phyloP scores from a whole-genome alignment of 2,888 invertebrate genomes.

The Hemithea aestivaria region DNA sequence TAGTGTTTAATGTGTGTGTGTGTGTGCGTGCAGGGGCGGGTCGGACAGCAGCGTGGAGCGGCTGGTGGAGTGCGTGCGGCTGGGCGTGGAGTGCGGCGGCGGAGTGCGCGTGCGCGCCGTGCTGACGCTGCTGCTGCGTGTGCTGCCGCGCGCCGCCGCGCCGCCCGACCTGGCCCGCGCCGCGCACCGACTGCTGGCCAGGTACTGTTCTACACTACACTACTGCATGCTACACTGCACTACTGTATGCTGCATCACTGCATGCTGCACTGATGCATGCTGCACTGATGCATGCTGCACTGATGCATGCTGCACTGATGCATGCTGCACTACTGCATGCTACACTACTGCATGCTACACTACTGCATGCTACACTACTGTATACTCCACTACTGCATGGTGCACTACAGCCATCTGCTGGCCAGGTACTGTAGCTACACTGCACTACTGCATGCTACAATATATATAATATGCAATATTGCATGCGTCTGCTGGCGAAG shows the following conservation, averaged over 20 bases:
- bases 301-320: too few species aligned
- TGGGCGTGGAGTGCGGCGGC: slow-evolving; percentile 71
- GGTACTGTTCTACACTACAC: slow-evolving; percentile 19
- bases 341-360: too few species aligned
- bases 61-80: slow-evolving; percentile 69
- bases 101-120: slow-evolving; percentile 64
- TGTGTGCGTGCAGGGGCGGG: slow-evolving; percentile 56
- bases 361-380: slow-evolving; percentile 9
- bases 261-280: too few species aligned
- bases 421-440: too few species aligned
- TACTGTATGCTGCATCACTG: too few species aligned
- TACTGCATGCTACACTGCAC: too few species aligned
- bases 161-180: slow-evolving; percentile 60
- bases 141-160: slow-evolving; percentile 45
- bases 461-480: too few species aligned
- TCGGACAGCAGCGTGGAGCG: slow-evolving; percentile 76
- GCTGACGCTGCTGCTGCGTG: slow-evolving; percentile 63
- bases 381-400: slow-evolving; percentile 9
- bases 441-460: too few species aligned
- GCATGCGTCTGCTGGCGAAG: too few species aligned
- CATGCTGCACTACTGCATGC: too few species aligned
- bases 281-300: too few species aligned
- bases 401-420: too few species aligned
- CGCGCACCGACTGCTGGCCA: slow-evolving; percentile 61
- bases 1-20: neutral